These are phyloP conservation scores for Sebastes matsubarae DNA, from an alignment of 2,797 vertebrate genomes.

Conservation along the genomic window DNA sequence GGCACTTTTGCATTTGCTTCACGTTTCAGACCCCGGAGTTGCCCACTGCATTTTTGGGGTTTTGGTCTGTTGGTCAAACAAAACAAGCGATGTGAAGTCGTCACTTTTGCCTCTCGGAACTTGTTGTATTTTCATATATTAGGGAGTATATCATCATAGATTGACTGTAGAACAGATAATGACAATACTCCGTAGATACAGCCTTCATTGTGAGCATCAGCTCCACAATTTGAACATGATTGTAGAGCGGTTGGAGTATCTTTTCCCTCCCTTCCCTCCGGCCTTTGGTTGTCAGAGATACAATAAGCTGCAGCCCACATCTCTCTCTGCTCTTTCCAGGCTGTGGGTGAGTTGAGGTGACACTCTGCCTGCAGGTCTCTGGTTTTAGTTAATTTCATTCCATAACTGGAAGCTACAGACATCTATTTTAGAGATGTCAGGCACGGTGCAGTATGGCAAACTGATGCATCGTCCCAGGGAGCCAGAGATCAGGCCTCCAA, in stretches of 20 bases:
- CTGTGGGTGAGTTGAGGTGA: conserved; percentile 11
- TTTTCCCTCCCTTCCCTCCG: background rate
- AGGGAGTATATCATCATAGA: background rate
- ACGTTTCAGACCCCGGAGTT: no score
- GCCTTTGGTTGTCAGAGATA: background rate
- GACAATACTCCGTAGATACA: background rate
- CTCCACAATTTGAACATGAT: background rate
- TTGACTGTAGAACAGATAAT: background rate
- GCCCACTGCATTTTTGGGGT: no score
- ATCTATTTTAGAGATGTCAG: conserved; percentile 19
- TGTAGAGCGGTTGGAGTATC: background rate
- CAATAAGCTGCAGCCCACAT: background rate
- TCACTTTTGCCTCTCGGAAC: no score
- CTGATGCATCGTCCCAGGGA: conserved; percentile 1
- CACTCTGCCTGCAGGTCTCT: conserved; percentile 9
- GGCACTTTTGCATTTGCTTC: no score
- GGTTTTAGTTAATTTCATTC: conserved; percentile 35
- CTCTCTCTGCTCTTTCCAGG: background rate
- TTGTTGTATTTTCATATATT: background rate
- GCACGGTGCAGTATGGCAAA: background rate
- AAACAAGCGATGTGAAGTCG: no score
- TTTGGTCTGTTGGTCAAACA: no score
- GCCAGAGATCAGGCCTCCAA: conserved; percentile 10
- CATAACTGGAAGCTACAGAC: conserved; percentile 4
- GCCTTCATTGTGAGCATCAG: background rate